Evolutionary conservation across 2,797 vertebrate species (phyloP).

Genomic region (Sebastiscus albofasciatus): DNA sequence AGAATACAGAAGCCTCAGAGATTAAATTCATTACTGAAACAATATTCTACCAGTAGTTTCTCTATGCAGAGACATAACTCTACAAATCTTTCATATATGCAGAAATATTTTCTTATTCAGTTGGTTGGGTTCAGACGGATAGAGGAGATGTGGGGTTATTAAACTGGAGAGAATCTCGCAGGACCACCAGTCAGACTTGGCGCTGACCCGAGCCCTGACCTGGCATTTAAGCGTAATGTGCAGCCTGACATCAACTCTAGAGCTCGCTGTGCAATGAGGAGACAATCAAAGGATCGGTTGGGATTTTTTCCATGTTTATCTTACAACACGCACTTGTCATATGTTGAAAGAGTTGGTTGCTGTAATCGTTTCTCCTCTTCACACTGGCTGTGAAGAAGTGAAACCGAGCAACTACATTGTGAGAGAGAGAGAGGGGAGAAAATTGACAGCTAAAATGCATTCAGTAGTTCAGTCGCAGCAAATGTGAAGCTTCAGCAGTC

Average conservation of each 20-base stretch:
- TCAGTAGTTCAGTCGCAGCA: too few relatives aligned
- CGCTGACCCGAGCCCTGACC: constrained; percentile 28
- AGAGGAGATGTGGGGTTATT: constrained; percentile 26
- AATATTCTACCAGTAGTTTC: background rate
- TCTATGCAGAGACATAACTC: background rate
- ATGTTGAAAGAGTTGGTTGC: too few relatives aligned
- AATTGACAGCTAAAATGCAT: too few relatives aligned
- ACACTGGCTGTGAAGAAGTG: background rate
- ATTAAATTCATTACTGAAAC: background rate
- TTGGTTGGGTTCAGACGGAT: background rate
- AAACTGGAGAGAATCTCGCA: constrained; percentile 11
- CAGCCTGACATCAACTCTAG: constrained; percentile 4
- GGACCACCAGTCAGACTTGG: background rate
- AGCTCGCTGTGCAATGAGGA: background rate
- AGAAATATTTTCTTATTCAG: constrained; percentile 1
- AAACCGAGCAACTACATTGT: background rate
- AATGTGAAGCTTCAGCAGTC: too few relatives aligned
- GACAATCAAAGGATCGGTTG: background rate
- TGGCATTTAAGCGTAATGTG: constrained; percentile 32
- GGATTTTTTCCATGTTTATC: background rate
- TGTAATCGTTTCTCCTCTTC: too few relatives aligned
- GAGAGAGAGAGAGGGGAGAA: background rate
- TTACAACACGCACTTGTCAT: background rate
- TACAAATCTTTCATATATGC: background rate
- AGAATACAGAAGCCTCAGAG: background rate